These are phyloP conservation scores for Heloderma charlesbogerti DNA, from an alignment of 2,113 vertebrate genomes.

Conservation along the genomic window DNA sequence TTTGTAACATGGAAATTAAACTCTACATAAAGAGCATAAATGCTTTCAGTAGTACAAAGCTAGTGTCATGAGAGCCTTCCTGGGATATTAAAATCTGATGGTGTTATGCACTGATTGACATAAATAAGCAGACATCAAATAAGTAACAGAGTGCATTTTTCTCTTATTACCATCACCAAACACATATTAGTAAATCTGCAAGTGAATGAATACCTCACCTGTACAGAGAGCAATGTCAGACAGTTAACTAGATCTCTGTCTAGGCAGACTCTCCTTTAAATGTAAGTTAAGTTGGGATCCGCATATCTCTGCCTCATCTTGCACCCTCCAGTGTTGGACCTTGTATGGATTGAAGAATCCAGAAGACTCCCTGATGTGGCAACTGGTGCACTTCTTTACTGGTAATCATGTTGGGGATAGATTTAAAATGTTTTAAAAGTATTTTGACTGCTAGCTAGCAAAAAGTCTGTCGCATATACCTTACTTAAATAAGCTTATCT, in stretches of 20 bases:
- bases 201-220: conserved; percentile 58
- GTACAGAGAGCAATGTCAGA: conserved; percentile 30
- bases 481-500: conserved; percentile 37
- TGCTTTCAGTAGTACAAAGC: conserved; percentile 46
- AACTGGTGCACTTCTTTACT: conserved; percentile 64
- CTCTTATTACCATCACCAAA: conserved; percentile 18
- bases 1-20: conserved; percentile 67
- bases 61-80: conserved; percentile 40
- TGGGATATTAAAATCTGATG: conserved; percentile 46
- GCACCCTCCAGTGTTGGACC: conserved; percentile 58
- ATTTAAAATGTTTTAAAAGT: conserved; percentile 58
- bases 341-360: conserved; percentile 59
- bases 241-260: conserved; percentile 26
- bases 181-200: conserved; percentile 11
- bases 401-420: conserved; percentile 56
- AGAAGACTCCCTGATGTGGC: conserved; percentile 46
- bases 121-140: conserved; percentile 49
- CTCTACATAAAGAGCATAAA: conserved; percentile 59
- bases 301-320: conserved; percentile 35
- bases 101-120: neutral
- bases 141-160: conserved; percentile 24
- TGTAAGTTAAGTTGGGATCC: conserved; percentile 15
- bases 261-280: conserved; percentile 12
- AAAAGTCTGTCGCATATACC: conserved; percentile 8
- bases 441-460: conserved; percentile 60